Conservation (phyloP, 2,113 vertebrate genomes). For the Crotalus viridis region DNA sequence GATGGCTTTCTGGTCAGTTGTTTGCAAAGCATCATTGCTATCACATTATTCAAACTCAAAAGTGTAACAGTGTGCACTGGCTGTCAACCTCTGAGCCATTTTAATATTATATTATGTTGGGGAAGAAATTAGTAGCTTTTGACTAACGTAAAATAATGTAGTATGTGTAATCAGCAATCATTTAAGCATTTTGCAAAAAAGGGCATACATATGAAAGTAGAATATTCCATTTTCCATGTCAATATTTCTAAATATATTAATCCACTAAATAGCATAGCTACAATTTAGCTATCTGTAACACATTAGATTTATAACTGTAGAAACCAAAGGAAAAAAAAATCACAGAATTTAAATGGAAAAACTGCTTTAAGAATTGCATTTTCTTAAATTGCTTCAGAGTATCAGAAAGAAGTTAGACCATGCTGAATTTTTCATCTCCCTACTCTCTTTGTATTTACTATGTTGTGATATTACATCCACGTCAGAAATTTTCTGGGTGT, state of each 20-base stretch:
- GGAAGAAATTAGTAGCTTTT: not conserved
- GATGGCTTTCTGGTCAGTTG: not conserved
- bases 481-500: not conserved
- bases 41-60: not conserved
- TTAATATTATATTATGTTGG: not conserved
- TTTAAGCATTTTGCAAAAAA: not conserved
- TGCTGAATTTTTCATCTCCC: not conserved
- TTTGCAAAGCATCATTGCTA: not conserved
- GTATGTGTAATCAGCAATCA: not conserved
- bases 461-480: not conserved
- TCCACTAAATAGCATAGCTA: not conserved
- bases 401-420: not conserved
- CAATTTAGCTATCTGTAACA: not conserved
- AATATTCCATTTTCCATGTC: not conserved
- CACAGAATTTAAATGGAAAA: not conserved
- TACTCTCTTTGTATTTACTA: not conserved
- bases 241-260: not conserved
- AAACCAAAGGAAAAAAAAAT: not conserved
- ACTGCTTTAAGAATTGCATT: not conserved
- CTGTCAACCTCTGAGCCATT: not conserved
- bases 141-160: not conserved
- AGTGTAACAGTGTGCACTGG: not conserved
- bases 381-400: not conserved
- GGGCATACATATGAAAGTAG: no score
- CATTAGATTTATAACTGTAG: not conserved